Percentiles rank a stretch among this genome's conserved stretches.
Conservation (phyloP, 2,113 vertebrate species). For the Bubo blakistoni region DNA sequence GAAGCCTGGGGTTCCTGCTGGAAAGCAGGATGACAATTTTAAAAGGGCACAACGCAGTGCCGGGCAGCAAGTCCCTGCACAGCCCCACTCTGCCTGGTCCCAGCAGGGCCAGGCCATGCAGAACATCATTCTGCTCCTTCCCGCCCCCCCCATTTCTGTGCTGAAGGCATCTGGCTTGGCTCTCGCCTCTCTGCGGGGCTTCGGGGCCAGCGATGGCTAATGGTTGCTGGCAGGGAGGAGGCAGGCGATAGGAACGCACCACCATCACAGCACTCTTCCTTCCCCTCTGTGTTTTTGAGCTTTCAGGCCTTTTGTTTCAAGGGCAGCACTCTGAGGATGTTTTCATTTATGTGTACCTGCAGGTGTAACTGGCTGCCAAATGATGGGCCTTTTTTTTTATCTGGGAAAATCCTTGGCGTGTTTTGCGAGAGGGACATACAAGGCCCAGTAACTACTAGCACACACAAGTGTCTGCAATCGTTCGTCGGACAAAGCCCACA, state of each 20-base stretch:
- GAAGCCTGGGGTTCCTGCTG: neutral
- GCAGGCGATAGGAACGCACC: accelerated
- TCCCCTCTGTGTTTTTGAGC: neutral
- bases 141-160: neutral
- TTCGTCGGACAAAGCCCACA: neutral
- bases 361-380: neutral
- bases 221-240: neutral
- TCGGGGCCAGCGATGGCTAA: accelerated
- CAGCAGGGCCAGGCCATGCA: neutral
- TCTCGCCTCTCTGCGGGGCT: accelerated
- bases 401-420: neutral
- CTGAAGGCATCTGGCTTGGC: neutral
- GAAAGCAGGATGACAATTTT: neutral
- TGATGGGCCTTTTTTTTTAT: neutral
- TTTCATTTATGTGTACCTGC: neutral
- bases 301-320: neutral
- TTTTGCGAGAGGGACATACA: accelerated
- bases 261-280: accelerated
- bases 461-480: accelerated
- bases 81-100: neutral
- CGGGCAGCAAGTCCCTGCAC: neutral
- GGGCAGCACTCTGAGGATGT: neutral
- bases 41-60: neutral
- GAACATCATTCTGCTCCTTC: neutral
- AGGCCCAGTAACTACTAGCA: neutral